Evolutionary conservation across 2,888 invertebrate genomes (phyloP), one percentile per base, ranked within the genome.

Genomic region (Horisme vitalbata): DNA sequence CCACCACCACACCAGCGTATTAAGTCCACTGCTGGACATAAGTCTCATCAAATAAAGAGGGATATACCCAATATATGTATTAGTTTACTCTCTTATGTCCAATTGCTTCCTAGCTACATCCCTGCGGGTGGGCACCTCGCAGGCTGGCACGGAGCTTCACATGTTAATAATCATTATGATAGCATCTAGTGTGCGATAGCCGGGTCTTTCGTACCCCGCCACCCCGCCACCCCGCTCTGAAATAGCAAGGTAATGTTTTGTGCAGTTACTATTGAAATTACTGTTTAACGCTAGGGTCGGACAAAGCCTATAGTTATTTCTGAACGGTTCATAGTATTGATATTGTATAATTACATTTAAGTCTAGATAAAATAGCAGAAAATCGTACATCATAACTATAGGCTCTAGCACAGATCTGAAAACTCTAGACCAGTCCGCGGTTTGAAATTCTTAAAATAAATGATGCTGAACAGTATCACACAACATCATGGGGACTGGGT

Each of bases 161-260:
- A 87, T 87, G 87, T 89, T 87, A 87, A 88, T 89, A 87, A 88
- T 88, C 87, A 85, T 88, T 86, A 84, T 87, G 87, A 88, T 89
- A 87, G 77, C 79, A 88, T 88, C 88, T 85, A 88, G 86, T 86
- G 79, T 84, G 82, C 87, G 85, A 84, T 84, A 83, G 84, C 80
- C 76, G 65, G 65, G 71, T 63, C 72, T 72, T 69, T 65, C 72
- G 76, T 70, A 73, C 60, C 66, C 63, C 65, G 57, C 61, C 66
- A 28, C 45, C 55, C 47, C 41, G 41, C 13, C 35, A 45, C 36
- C 44, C 41, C 37, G 37, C 46, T 45, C 33, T 46, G 36, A 59
- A 55, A 55, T 51, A 59, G 55, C 51, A 52, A 58, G 48, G 55
- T 58, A 57, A 61, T 60, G 58, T 60, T 61, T 63, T 59, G 54